Percentiles rank a stretch among this genome's conserved stretches.
Evolutionary conservation across 1,140 invertebrate species (phyloP).

Genomic region (Pogonognathellus flavescens): DNA sequence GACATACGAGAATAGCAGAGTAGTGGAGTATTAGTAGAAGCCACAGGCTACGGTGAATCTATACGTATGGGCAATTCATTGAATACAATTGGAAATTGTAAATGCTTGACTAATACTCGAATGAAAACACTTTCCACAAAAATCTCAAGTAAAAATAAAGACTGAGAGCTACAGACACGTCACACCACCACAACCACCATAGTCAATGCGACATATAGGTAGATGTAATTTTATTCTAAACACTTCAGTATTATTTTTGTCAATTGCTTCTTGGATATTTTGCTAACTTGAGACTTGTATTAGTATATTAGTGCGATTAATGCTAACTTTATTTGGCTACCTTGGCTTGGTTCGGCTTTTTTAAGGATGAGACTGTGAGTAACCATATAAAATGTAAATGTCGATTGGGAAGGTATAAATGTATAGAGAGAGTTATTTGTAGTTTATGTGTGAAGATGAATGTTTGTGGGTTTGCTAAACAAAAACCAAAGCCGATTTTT

Average conservation of each 20-base stretch:
- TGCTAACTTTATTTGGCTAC: background rate
- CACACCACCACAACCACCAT: background rate
- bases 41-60: background rate
- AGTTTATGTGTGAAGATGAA: background rate
- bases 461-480: background rate
- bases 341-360: background rate
- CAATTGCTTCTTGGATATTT: background rate
- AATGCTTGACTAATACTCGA: conserved; percentile 34
- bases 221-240: background rate
- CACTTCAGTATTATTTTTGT: background rate
- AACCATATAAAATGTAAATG: conserved; percentile 17
- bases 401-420: conserved; percentile 6
- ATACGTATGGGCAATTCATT: background rate
- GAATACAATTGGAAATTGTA: background rate
- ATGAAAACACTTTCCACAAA: conserved; percentile 39
- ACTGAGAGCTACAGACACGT: background rate
- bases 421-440: conserved; percentile 17
- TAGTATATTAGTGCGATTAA: background rate
- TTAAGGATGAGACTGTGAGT: background rate
- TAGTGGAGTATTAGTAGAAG: background rate
- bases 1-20: too few species aligned
- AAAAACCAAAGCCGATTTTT: conserved; percentile 34
- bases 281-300: background rate
- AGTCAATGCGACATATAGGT: too few species aligned
- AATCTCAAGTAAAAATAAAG: background rate